Conservation (phyloP, 2,113 vertebrate species). For the Meleagris gallopavo region DNA sequence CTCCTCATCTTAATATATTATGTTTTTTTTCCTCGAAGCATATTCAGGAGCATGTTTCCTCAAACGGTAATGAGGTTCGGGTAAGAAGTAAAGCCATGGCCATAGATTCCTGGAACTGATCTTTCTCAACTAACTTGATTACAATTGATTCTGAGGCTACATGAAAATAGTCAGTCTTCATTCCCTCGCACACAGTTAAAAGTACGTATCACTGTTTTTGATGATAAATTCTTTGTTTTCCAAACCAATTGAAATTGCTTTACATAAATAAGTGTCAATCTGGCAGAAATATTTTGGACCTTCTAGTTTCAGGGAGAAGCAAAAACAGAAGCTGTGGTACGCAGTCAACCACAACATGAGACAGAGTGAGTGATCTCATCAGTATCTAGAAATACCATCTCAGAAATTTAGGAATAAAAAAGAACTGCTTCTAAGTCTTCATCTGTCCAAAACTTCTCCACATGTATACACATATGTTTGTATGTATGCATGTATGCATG, state of each 20-base stretch:
- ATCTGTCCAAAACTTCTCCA: neutral
- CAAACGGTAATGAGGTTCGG: neutral
- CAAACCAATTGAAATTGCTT: neutral
- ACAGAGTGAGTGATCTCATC: neutral
- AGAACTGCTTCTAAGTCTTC: neutral
- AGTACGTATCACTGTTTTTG: neutral
- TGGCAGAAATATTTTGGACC: neutral
- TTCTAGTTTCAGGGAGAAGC: neutral
- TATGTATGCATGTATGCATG: neutral
- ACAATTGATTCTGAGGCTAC: slow-evolving; percentile 4
- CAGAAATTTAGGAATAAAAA: neutral
- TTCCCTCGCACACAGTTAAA: neutral
- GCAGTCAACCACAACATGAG: neutral
- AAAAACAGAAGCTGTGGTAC: neutral
- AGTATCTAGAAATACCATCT: neutral
- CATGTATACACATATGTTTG: neutral
- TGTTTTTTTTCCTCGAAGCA: neutral
- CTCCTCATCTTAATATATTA: neutral
- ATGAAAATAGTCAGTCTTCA: neutral
- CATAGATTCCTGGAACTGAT: neutral
- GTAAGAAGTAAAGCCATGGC: neutral
- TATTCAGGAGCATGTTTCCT: neutral
- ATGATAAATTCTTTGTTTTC: neutral
- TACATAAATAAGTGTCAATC: neutral
- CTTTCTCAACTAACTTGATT: slow-evolving; percentile 9